These are phyloP conservation scores for Cheilosia soror DNA, from an alignment of 2,888 invertebrate species.

Conservation along the genomic window DNA sequence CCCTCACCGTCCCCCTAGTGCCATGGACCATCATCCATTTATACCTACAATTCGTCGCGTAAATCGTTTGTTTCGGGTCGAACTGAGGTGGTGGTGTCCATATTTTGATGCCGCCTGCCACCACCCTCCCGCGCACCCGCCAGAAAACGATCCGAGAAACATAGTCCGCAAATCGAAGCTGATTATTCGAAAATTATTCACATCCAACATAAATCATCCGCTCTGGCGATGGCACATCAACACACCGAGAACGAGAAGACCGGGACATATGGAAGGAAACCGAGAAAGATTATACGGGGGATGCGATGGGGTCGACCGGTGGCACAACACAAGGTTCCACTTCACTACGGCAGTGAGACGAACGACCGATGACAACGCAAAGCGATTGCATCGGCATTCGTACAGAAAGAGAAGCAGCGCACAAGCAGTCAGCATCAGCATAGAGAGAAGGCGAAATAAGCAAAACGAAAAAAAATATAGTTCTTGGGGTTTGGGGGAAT, in stretches of 20 bases:
- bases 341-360: constrained; percentile 20
- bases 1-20: constrained; percentile 1
- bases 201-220: constrained; percentile 74
- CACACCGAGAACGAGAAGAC: constrained; percentile 14
- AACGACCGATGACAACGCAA: constrained; percentile 29
- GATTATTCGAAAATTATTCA: constrained; percentile 75
- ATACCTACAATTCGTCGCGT: constrained; percentile 60
- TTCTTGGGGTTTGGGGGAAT: constrained; percentile 22
- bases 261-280: constrained; percentile 38
- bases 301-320: constrained; percentile 23
- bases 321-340: constrained; percentile 51
- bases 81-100: constrained; percentile 58
- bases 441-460: constrained; percentile 52
- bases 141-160: constrained; percentile 59
- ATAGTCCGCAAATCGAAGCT: constrained; percentile 72
- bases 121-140: neutral
- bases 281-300: constrained; percentile 46
- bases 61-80: constrained; percentile 67
- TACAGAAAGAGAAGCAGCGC: constrained; percentile 20
- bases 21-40: constrained; percentile 49
- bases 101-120: constrained; percentile 21
- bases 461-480: constrained; percentile 46
- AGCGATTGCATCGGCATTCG: constrained; percentile 43
- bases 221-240: constrained; percentile 69
- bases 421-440: neutral